Base-by-base conservation (phyloP, 2,113 vertebrate genomes). In the Suricata suricatta region DNA sequence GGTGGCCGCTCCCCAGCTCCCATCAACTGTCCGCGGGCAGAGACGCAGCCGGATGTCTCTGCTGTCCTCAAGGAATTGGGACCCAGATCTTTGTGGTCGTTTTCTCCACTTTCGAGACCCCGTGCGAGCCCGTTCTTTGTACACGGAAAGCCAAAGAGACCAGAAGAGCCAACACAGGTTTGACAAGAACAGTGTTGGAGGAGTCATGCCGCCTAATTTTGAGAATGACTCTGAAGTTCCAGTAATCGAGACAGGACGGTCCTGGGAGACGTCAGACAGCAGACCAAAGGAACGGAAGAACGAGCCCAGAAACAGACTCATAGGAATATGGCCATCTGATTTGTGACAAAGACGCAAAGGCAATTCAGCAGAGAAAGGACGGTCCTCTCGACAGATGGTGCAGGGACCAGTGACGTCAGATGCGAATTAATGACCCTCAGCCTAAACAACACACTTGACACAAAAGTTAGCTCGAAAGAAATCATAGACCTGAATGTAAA, bases 121-220 rank as follows among this genome's bases (percentile, higher is more conserved):
- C 35, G 31, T 52, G 29, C 50, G 77, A 35, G 47, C 64, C 85
- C 31, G 41, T 71, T 77, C 88, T 86, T 57, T 12, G 9, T 64
- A 27, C 27, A 33, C n/a, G 12, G 33, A 82, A 96, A 89, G 52
- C 50, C 31, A 77, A 85, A 96, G 71, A 84, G 82, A 82, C 60
- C 2, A 44, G 21, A 57, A 63, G 7, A 77, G 41, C n/a, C n/a
- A 27, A 50, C 60, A 57, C 0, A 33, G 71, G 71, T 77, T 13
- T 64, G 35, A 85, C 72, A 92, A 82, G 44, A 66, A 86, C 52
- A 38, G 6, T n/a, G 33, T 5, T 52, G 31, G 44, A 68, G 8
- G 66, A 77, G 25, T 72, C 66, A 69, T 27, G 23, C 27, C 35
- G 11, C 29, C n/a, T 92, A 82, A 38, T 60, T 84, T 60, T 76